Conservation (phyloP, 1,140 invertebrate species). For the Drusus annulatus region DNA sequence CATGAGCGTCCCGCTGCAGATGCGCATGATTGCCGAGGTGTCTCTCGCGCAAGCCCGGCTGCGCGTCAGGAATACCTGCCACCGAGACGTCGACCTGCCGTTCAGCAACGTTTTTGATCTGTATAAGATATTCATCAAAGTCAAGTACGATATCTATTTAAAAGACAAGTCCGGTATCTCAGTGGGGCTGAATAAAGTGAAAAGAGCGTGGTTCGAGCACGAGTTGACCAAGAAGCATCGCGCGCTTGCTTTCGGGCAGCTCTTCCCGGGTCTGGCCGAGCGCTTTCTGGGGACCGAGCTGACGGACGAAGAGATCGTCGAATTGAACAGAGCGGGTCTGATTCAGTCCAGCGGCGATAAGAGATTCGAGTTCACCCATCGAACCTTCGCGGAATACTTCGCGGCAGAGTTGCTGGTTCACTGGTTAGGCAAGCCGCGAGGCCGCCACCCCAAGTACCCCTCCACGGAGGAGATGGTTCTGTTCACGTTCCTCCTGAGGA, state of each 20-base stretch:
- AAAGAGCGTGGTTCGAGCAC: background rate
- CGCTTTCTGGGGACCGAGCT: background rate
- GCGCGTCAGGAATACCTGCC: too few species aligned
- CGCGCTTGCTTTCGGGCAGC: background rate
- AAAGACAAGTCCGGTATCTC: background rate
- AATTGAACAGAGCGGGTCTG: background rate
- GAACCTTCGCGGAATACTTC: constrained; percentile 1
- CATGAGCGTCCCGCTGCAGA: constrained; percentile 6
- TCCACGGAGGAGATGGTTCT: background rate
- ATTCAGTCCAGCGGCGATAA: background rate
- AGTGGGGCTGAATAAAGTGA: background rate
- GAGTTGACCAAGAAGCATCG: background rate
- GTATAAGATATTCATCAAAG: background rate
- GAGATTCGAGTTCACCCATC: background rate
- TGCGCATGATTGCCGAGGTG: constrained; percentile 18
- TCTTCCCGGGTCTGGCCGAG: background rate
- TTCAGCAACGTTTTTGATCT: background rate
- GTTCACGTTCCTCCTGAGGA: background rate
- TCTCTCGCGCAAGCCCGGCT: background rate
- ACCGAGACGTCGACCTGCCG: background rate
- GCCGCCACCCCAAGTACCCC: background rate
- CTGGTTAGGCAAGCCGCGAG: background rate
- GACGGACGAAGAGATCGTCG: background rate
- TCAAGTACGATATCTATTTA: constrained; percentile 3
- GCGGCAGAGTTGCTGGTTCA: background rate